Evolutionary conservation across 2,113 vertebrate species (phyloP), one percentile per base, ranked within the genome.

Genomic region (Gasterosteus aculeatus): DNA sequence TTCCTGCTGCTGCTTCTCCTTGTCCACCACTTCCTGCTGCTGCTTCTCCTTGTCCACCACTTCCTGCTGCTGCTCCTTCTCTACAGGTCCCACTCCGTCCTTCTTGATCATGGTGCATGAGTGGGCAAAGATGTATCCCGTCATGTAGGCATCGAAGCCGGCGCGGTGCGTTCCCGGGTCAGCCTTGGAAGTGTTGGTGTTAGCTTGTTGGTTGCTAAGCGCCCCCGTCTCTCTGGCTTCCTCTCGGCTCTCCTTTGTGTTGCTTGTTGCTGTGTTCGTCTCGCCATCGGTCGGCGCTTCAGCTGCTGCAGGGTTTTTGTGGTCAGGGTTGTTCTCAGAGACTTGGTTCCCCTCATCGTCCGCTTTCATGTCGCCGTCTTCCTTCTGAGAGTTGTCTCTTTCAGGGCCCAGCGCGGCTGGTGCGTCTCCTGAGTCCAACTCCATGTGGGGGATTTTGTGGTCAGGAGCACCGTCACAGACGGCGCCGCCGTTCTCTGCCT

Each of bases 71-170:
- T 31, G 26, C 26, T 60, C n/a, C 11, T 29, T n/a, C 53, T 80
- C 63, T 11, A 1, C 64, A 51, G 12, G 33, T 39, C 15, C 54
- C 1, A 3, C 79, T 1, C 26, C 65, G 2, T 87, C 89, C 3
- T 82, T 87, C 58, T 85, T 90, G 59, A 91, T 89, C 22, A 93
- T 70, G 60, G 94, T 76, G 75, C 89, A 92, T 0, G 96, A 92
- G 0, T 95, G 95, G 69, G 95, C 96, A 85, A 99, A 98, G 84
- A 99, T 94, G 15, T 95, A 99, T 16, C 95, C 98, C 0, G 97
- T 99, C 98, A 99, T 99, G 85, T 98, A 99, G 0, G 98, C 98
- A 5, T 99, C 98, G 4, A 99, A 99, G 8, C 98, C 98, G 1
- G 98, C 97, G 33, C 98, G 88, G 84, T 99, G 98, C 0, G 95